A percentile compares a stretch with the other conserved stretches of the same genome.
Evolutionary conservation across 2,888 invertebrate species (phyloP).

Genomic region (Alviniconcha strummeri): DNA sequence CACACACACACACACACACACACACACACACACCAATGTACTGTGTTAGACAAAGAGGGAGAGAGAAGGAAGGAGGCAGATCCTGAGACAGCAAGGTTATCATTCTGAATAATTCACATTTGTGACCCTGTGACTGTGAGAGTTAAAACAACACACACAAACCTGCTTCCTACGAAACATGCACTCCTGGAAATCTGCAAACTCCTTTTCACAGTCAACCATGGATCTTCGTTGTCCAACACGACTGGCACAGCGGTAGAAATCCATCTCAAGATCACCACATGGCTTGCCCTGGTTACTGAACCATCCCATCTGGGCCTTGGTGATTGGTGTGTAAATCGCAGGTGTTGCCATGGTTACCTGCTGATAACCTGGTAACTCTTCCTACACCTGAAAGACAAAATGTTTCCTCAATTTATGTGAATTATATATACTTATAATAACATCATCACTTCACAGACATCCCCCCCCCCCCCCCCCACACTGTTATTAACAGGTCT

Average conservation of each 20-base stretch:
- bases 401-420: neutral
- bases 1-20: too few species aligned
- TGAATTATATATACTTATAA: neutral
- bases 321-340: conserved; percentile 53
- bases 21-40: too few species aligned
- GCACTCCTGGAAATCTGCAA: conserved; percentile 55
- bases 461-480: neutral
- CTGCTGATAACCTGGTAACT: neutral
- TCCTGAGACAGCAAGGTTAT: too few species aligned
- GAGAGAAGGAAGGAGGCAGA: too few species aligned
- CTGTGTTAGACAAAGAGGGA: too few species aligned
- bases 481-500: too few species aligned
- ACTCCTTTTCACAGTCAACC: conserved; percentile 46
- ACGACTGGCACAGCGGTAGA: conserved; percentile 51
- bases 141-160: neutral
- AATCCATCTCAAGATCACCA: conserved; percentile 55
- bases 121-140: too few species aligned
- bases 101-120: too few species aligned
- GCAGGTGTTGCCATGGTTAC: conserved; percentile 40
- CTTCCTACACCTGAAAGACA: neutral
- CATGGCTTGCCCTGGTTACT: conserved; percentile 50
- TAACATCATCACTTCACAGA: neutral
- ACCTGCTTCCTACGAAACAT: conserved; percentile 46
- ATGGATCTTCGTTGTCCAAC: conserved; percentile 43
- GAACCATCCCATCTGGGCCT: conserved; percentile 42